Conservation (phyloP, 2,888 invertebrate genomes). For the Balanococcus diminutus region DNA sequence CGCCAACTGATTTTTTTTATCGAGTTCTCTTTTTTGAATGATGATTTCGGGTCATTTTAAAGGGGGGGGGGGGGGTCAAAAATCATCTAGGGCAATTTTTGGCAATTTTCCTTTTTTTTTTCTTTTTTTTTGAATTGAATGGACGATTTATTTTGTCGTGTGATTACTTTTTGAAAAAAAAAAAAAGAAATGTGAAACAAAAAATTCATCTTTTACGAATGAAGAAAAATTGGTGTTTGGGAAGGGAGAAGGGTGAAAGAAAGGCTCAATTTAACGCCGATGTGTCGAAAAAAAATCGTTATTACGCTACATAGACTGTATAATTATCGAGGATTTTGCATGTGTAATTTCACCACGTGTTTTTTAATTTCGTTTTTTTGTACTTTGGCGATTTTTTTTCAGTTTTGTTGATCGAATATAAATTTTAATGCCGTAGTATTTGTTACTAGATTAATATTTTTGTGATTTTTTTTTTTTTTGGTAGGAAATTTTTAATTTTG, state of each 20-base stretch:
- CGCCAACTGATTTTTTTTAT: no score
- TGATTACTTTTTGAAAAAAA: no score
- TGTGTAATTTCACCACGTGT: neutral
- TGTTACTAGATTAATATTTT: conserved; percentile 28
- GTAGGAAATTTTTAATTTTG: neutral
- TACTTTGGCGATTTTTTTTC: neutral
- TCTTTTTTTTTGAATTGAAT: no score
- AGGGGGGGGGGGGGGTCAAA: no score
- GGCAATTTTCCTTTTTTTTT: no score
- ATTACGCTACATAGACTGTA: neutral
- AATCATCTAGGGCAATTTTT: no score
- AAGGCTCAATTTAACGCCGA: neutral
- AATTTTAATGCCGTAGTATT: conserved; percentile 39
- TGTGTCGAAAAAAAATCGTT: neutral
- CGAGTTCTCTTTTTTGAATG: no score
- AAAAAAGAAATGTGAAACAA: no score
- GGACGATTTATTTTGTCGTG: no score
- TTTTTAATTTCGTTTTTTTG: neutral
- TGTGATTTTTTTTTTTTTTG: neutral
- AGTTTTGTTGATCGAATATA: neutral
- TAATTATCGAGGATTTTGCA: neutral
- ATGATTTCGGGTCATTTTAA: no score
- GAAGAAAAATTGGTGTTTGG: neutral
- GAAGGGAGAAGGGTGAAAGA: neutral
- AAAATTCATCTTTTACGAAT: no score